Evolutionary conservation across 1,140 invertebrate genomes (phyloP).

Genomic region (Monochamus saltuarius): DNA sequence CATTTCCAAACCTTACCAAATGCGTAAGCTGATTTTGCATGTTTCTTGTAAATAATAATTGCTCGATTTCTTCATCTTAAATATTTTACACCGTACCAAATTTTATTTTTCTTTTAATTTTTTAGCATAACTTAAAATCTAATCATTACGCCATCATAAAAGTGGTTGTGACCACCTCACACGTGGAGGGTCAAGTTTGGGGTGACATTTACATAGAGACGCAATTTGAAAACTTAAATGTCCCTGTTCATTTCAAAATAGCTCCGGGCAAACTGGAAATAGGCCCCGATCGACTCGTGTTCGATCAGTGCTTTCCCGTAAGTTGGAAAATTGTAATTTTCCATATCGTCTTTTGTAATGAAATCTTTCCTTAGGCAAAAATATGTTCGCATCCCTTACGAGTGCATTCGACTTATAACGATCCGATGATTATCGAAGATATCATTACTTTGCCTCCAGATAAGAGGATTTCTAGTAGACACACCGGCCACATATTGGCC

Average conservation of each 20-base stretch:
- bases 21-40: slow-evolving; percentile 47
- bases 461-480: slow-evolving; percentile 49
- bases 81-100: no score
- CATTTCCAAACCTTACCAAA: slow-evolving; percentile 55
- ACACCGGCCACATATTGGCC: slow-evolving; percentile 52
- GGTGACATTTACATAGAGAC: slow-evolving; percentile 75
- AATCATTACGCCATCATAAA: slow-evolving; percentile 73
- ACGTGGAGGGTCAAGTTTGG: slow-evolving; percentile 67
- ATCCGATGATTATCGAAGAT: slow-evolving; percentile 65
- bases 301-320: slow-evolving; percentile 83
- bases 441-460: slow-evolving; percentile 56
- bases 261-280: slow-evolving; percentile 62
- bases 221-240: slow-evolving; percentile 66
- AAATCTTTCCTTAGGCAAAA: slow-evolving; percentile 67
- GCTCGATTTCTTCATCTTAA: not conserved
- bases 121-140: slow-evolving; percentile 61
- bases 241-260: slow-evolving; percentile 64
- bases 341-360: not conserved
- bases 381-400: slow-evolving; percentile 71
- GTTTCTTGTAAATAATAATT: slow-evolving; percentile 30
- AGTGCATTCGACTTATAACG: slow-evolving; percentile 72
- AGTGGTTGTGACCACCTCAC: slow-evolving; percentile 68
- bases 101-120: slow-evolving; percentile 14
- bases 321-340: slow-evolving; percentile 48
- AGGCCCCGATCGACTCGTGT: slow-evolving; percentile 65